Percentiles rank a stretch among this genome's conserved stretches.
phyloP scores from a whole-genome alignment of 2,797 vertebrate genomes.

The Crenuchus spilurus region DNA sequence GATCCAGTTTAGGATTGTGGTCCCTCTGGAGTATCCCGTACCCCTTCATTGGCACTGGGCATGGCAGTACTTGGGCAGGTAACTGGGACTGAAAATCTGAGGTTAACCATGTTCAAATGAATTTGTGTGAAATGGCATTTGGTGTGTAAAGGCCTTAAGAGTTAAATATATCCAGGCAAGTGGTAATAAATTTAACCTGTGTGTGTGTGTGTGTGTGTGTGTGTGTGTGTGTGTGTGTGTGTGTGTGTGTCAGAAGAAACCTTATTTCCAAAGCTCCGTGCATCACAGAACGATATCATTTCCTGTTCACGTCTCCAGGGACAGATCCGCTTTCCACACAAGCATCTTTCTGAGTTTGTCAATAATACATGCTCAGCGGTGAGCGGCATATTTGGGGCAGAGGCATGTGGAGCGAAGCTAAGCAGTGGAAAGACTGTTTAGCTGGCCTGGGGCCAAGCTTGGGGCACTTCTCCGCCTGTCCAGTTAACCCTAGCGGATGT shows the following conservation, averaged over 20 bases:
- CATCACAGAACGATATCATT: slow-evolving; percentile 33
- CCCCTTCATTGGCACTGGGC: no score
- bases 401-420: slow-evolving; percentile 11
- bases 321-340: slow-evolving; percentile 36
- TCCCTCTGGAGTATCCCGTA: no score
- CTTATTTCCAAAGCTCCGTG: slow-evolving; percentile 19
- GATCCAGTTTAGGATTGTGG: no score
- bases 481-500: slow-evolving; percentile 12
- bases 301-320: slow-evolving; percentile 31
- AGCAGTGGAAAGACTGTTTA: slow-evolving; percentile 25
- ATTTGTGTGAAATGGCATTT: no score
- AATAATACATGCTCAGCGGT: slow-evolving; percentile 7
- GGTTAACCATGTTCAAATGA: no score
- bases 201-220: slow-evolving; percentile 6
- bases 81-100: no score
- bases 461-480: slow-evolving; percentile 10
- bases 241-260: not conserved
- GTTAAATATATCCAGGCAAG: not conserved
- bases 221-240: not conserved
- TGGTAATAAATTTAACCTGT: slow-evolving; percentile 3
- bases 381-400: slow-evolving; percentile 18
- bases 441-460: slow-evolving; percentile 25
- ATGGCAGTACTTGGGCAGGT: no score
- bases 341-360: slow-evolving; percentile 27
- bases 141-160: no score